phyloP scores from a whole-genome alignment of 2,888 invertebrate species.

The Ecliptopera silaceata region DNA sequence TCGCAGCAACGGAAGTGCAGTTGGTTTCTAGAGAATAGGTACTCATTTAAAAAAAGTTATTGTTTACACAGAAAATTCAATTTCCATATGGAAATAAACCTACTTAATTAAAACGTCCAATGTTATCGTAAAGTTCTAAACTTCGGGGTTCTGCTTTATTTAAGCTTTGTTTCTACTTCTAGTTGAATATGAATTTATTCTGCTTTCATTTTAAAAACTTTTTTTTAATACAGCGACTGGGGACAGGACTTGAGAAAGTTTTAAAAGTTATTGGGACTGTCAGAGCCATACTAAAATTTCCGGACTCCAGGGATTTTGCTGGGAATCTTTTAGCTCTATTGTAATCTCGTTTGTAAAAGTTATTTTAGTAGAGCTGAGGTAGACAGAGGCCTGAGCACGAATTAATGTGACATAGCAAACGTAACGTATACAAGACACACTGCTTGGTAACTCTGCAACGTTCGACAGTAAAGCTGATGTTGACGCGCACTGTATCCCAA shows the following conservation, averaged over 20 bases:
- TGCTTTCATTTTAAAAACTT: constrained; percentile 39
- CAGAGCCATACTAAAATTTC: constrained; percentile 40
- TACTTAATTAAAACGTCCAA: constrained; percentile 28
- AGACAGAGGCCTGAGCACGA: too few relatives aligned
- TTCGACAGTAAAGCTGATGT: too few relatives aligned
- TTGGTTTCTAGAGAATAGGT: constrained; percentile 56
- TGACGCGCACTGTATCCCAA: too few relatives aligned
- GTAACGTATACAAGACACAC: too few relatives aligned
- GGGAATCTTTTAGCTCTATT: constrained; percentile 19
- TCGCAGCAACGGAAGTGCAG: constrained; percentile 68
- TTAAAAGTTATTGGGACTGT: constrained; percentile 46
- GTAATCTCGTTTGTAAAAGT: constrained; percentile 20
- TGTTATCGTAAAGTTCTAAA: constrained; percentile 33
- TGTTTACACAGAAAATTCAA: too few relatives aligned
- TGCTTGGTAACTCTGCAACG: too few relatives aligned
- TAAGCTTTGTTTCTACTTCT: constrained; percentile 36
- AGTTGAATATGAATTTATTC: constrained; percentile 35
- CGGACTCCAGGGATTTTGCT: constrained; percentile 9
- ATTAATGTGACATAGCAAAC: too few relatives aligned
- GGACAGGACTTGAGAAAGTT: constrained; percentile 39
- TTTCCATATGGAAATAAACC: constrained; percentile 4
- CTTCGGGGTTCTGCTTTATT: constrained; percentile 29
- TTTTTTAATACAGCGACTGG: constrained; percentile 40
- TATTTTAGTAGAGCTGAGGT: constrained; percentile 13
- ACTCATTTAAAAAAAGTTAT: constrained; percentile 9